phyloP scores from a whole-genome alignment of 2,113 vertebrate genomes.

The Nycticryphes semicollaris region DNA sequence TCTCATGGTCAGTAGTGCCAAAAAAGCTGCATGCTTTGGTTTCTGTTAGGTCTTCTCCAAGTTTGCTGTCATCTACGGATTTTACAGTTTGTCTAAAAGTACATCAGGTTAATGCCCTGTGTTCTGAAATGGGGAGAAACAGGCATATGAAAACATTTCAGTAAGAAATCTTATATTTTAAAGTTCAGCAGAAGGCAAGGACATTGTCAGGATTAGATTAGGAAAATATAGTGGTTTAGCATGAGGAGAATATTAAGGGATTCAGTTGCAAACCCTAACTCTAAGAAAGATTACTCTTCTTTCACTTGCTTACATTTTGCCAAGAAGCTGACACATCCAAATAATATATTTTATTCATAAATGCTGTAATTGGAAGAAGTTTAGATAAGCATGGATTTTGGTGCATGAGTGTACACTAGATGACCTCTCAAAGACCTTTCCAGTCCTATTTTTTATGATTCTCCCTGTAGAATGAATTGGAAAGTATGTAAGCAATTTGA shows the following conservation, averaged over 20 bases:
- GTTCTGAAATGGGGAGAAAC: background rate
- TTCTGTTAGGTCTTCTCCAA: background rate
- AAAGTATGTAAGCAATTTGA: background rate
- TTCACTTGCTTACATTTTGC: background rate
- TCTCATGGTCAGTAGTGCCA: background rate
- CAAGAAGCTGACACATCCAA: conserved; percentile 13
- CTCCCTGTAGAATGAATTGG: background rate
- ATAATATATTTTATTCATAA: background rate
- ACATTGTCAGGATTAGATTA: background rate
- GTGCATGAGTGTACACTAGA: background rate
- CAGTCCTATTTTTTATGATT: background rate
- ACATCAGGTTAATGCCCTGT: background rate
- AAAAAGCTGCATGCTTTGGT: background rate
- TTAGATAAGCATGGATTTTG: background rate
- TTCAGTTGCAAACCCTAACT: background rate
- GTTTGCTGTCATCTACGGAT: background rate
- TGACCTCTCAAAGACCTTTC: background rate
- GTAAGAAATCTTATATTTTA: background rate
- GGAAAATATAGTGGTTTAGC: background rate
- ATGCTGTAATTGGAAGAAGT: background rate
- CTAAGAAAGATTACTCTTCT: background rate
- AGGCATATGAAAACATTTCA: background rate
- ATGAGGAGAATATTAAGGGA: background rate
- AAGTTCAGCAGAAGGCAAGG: background rate
- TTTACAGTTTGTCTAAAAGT: background rate